These are phyloP conservation scores for Melangyna quadrimaculata DNA, from an alignment of 2,888 invertebrate species.

Conservation along the genomic window DNA sequence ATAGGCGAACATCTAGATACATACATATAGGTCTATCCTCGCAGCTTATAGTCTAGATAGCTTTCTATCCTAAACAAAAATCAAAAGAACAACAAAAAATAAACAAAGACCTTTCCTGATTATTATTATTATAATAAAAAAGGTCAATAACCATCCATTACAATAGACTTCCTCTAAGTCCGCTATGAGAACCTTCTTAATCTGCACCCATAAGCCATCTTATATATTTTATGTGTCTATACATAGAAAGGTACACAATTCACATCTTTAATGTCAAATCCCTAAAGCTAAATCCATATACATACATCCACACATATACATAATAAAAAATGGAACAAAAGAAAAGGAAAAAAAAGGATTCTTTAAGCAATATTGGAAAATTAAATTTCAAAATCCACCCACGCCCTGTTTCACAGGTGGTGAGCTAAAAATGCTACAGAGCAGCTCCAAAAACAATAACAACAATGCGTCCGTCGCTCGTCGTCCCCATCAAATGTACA, in stretches of 20 bases:
- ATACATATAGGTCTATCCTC: neutral
- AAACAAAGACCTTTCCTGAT: conserved; percentile 8
- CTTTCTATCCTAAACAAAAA: neutral
- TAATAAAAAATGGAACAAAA: conserved; percentile 7
- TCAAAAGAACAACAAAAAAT: neutral
- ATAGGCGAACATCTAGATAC: neutral
- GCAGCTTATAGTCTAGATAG: neutral
- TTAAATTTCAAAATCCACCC: conserved; percentile 46
- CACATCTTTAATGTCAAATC: conserved; percentile 35
- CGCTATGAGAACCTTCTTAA: conserved; percentile 31
- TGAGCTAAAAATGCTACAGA: conserved; percentile 21
- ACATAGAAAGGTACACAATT: neutral
- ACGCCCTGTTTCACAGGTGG: conserved; percentile 57
- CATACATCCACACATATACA: neutral
- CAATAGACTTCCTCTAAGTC: conserved; percentile 29
- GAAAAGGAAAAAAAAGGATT: conserved; percentile 25
- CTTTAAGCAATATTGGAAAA: conserved; percentile 49
- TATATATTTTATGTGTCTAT: neutral
- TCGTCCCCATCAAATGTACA: conserved; percentile 58
- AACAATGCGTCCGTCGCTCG: conserved; percentile 38
- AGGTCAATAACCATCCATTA: conserved; percentile 36
- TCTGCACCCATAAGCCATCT: conserved; percentile 32
- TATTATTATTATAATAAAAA: conserved; percentile 29
- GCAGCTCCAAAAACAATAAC: conserved; percentile 8
- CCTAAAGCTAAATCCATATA: conserved; percentile 33